A percentile compares a stretch with the other conserved stretches of the same genome.
Conservation (phyloP, 2,888 invertebrate genomes). For the Drosophila seclusa region DNA sequence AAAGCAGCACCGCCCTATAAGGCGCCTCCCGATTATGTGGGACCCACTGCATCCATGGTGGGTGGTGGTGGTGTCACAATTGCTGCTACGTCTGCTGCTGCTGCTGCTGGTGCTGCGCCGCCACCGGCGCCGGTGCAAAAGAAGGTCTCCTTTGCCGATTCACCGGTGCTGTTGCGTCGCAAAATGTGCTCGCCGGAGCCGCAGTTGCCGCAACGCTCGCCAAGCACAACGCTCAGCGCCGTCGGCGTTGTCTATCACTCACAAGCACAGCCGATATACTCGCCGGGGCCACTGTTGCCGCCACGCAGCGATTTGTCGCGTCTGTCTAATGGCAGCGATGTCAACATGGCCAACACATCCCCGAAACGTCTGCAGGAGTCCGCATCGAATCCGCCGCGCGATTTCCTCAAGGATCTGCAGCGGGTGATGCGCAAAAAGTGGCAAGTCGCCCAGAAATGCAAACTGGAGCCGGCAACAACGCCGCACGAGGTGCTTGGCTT, state of each 20-base stretch:
- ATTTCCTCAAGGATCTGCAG: conserved; percentile 94
- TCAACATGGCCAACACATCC: conserved; percentile 87
- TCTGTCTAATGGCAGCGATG: conserved; percentile 85
- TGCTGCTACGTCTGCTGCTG: background rate
- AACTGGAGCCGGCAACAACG: conserved; percentile 93
- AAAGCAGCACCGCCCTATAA: conserved; percentile 85
- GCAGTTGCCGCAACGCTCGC: conserved; percentile 67
- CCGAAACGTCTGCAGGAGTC: conserved; percentile 91
- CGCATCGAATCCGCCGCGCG: conserved; percentile 90
- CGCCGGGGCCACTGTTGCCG: conserved; percentile 88
- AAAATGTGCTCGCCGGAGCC: conserved; percentile 85
- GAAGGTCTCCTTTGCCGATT: conserved; percentile 85
- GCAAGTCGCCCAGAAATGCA: conserved; percentile 97
- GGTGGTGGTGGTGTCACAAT: background rate
- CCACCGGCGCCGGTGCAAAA: conserved; percentile 72
- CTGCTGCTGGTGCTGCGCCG: conserved; percentile 15
- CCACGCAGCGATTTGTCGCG: conserved; percentile 91
- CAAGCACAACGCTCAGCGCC: conserved; percentile 63
- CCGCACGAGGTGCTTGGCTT: conserved; percentile 97
- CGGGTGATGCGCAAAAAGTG: conserved; percentile 97
- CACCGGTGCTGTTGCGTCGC: conserved; percentile 84
- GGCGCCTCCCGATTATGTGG: conserved; percentile 84
- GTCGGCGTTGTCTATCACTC: conserved; percentile 7
- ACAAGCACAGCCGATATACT: conserved; percentile 65
- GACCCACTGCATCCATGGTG: conserved; percentile 43